phyloP scores from a whole-genome alignment of 2,113 vertebrate species.

The Alces alces region DNA sequence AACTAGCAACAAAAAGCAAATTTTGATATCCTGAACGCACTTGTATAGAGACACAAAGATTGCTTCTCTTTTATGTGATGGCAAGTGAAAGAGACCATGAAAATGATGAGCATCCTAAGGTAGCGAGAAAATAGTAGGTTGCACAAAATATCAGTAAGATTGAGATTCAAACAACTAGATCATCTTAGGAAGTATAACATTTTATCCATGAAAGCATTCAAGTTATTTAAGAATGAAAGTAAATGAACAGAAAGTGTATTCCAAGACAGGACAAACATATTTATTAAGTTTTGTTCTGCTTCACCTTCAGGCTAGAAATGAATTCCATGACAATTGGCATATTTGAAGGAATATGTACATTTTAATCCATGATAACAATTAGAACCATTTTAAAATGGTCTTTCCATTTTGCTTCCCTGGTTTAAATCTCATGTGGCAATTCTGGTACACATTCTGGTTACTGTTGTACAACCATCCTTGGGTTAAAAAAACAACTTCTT shows the following conservation, averaged over 20 bases:
- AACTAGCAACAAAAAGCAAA: neutral
- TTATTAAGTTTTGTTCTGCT: constrained; percentile 10
- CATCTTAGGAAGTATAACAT: neutral
- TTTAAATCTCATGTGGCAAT: neutral
- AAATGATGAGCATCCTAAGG: neutral
- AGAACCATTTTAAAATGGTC: neutral
- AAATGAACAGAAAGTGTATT: neutral
- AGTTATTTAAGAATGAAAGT: constrained; percentile 21
- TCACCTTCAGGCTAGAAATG: constrained; percentile 3
- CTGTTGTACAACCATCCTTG: neutral
- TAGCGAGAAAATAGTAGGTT: neutral
- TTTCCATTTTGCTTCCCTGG: constrained; percentile 26
- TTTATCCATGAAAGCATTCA: neutral
- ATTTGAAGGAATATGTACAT: neutral
- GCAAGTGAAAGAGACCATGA: neutral
- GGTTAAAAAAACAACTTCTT: neutral
- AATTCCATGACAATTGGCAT: neutral
- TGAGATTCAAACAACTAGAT: neutral
- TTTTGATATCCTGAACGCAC: neutral
- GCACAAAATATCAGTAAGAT: neutral
- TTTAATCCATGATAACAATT: neutral
- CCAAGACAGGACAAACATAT: neutral
- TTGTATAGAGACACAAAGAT: neutral
- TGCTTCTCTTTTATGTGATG: neutral
- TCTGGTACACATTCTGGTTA: neutral